Evolutionary conservation across 92 coral and sea anemone species (phyloP), one percentile per base, ranked within the genome.

Genomic region (Nematostella vectensis): DNA sequence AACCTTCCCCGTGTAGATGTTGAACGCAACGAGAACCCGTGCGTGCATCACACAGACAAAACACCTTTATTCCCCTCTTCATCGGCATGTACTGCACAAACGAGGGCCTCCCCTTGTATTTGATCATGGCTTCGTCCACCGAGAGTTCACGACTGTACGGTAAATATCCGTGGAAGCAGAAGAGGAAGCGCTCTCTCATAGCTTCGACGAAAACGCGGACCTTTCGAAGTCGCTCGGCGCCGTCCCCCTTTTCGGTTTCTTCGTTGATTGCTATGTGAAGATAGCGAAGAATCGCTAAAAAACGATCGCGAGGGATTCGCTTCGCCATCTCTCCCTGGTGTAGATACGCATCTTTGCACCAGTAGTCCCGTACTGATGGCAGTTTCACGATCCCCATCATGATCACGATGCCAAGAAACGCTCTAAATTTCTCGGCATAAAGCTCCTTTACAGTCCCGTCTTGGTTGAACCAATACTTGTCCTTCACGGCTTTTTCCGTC

Each of bases 1-100:
- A 52, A 52, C 58, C 11, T 16, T 27, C 16, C 58, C 27, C 11
- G 27, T 33, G 39, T 23, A 52, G n/a, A 52, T 52, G 27, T 52
- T 33, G 27, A 52, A 52, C 10, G 21, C 3, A 8, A 52, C 27
- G 25, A 52, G 31, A 52, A 52, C 18, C 37, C 58, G 8, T 27
- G 2, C 58, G 8, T 33, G 58, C 58, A 52, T 52, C 58, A 52
- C 42, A 52, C 58, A 52, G 27, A 52, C 58, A 52, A 33, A 52
- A 37, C 10, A 37, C 44, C n/a, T 37, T 37, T 9, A 37, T 37
- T n/a, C 44, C 44, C n/a, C 44, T 37, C n/a, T 37, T 37, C 10
- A n/a, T n/a, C n/a, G n/a, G n/a, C n/a, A n/a, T n/a, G n/a, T n/a
- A n/a, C n/a, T n/a, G n/a, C n/a, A n/a, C n/a, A n/a, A n/a, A n/a